These are phyloP conservation scores for Plebejus melissa DNA, from an alignment of 2,888 invertebrate genomes.

Conservation along the genomic window DNA sequence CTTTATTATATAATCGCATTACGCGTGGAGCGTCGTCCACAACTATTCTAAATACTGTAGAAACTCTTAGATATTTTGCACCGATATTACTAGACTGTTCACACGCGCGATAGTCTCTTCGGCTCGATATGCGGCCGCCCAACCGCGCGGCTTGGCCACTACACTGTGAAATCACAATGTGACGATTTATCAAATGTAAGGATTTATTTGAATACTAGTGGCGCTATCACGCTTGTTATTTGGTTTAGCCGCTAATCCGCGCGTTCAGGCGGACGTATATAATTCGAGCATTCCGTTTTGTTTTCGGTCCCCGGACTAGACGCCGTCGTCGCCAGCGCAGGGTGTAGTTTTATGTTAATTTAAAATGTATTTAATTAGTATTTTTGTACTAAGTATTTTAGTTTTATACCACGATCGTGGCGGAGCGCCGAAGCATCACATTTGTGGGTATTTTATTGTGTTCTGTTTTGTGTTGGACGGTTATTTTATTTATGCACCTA, in stretches of 20 bases:
- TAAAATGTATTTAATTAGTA: conserved; percentile 64
- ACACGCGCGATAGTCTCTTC: conserved; percentile 51
- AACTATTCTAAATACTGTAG: conserved; percentile 72
- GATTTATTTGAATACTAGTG: conserved; percentile 15
- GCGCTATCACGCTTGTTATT: no score
- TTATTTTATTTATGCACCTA: conserved; percentile 42
- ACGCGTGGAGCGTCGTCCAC: conserved; percentile 56
- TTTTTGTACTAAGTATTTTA: conserved; percentile 60
- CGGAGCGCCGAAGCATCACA: conserved; percentile 49
- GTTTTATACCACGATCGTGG: conserved; percentile 56
- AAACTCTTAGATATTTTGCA: conserved; percentile 74
- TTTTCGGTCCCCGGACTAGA: conserved; percentile 34
- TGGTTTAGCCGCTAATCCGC: no score
- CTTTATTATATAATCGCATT: conserved; percentile 49
- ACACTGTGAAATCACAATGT: no score
- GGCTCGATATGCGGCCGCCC: no score
- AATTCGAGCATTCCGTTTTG: conserved; percentile 13
- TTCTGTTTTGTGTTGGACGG: conserved; percentile 27
- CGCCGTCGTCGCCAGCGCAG: conserved; percentile 47
- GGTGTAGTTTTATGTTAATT: conserved; percentile 50
- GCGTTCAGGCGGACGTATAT: no score
- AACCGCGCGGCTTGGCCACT: no score
- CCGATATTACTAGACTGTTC: conserved; percentile 59
- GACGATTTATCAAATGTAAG: conserved; percentile 35
- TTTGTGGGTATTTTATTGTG: conserved; percentile 28